Conservation (phyloP, 2,888 invertebrate species). For the Luperina testacea region DNA sequence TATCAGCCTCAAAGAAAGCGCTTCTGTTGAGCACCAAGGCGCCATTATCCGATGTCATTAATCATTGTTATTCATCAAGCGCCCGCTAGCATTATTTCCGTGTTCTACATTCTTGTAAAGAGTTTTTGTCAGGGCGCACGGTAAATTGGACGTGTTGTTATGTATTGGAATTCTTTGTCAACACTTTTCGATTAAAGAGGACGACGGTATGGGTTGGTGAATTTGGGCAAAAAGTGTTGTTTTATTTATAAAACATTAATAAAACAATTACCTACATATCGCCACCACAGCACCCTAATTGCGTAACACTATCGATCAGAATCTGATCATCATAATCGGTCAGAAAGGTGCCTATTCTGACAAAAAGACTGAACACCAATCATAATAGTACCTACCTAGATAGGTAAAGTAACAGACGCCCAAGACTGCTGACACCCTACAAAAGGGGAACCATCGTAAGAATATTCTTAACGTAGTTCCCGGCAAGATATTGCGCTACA, state of each 20-base stretch:
- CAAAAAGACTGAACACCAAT: neutral
- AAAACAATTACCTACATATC: too few species aligned
- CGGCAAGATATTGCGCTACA: neutral
- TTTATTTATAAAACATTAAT: neutral
- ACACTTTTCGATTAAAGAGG: conserved; percentile 38
- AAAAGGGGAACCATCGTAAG: neutral
- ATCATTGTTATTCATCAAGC: conserved; percentile 73
- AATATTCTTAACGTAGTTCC: conserved; percentile 11
- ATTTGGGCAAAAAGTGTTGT: neutral
- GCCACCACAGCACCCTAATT: too few species aligned
- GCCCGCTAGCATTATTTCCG: conserved; percentile 62
- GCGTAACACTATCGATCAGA: too few species aligned
- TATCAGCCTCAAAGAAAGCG: conserved; percentile 56
- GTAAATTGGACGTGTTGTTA: conserved; percentile 32
- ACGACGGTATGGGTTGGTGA: neutral
- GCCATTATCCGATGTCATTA: conserved; percentile 67
- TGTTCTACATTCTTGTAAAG: conserved; percentile 62
- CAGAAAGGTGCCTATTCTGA: neutral
- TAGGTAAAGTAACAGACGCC: neutral
- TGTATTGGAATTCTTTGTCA: conserved; percentile 58
- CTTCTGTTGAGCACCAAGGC: conserved; percentile 45
- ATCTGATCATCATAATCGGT: too few species aligned
- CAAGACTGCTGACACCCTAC: too few species aligned
- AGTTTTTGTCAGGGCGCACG: conserved; percentile 53
- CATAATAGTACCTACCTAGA: neutral